A percentile compares a stretch with the other conserved stretches of the same genome.
phyloP scores from a whole-genome alignment of 2,888 invertebrate genomes.

The Xestia sexstrigata region DNA sequence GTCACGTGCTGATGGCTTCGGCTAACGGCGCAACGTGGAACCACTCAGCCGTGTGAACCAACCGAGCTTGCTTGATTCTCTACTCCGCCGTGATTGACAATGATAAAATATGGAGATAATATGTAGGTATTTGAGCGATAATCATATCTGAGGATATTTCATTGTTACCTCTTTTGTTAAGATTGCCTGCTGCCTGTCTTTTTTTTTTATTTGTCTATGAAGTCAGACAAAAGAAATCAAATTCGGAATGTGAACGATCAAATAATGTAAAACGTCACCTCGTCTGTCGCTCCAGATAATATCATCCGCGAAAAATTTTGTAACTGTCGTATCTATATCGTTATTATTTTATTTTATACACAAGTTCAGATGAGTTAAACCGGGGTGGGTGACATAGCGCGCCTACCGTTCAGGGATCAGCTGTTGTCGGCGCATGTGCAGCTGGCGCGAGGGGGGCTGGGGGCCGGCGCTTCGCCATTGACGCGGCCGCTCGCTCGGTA shows the following conservation, averaged over 20 bases:
- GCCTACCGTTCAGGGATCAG: slow-evolving; percentile 82
- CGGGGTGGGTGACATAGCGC: slow-evolving; percentile 72
- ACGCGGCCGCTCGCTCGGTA: slow-evolving; percentile 70
- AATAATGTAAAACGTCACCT: slow-evolving; percentile 67
- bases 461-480: slow-evolving; percentile 75
- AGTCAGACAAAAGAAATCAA: slow-evolving; percentile 43
- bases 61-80: slow-evolving; percentile 4
- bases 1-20: slow-evolving; percentile 32
- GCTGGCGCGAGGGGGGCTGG: slow-evolving; percentile 76
- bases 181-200: neutral
- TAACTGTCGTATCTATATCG: slow-evolving; percentile 58
- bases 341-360: slow-evolving; percentile 65
- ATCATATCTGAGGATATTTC: neutral
- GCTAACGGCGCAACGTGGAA: slow-evolving; percentile 30
- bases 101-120: slow-evolving; percentile 9
- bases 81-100: slow-evolving; percentile 35
- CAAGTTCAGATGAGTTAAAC: slow-evolving; percentile 75
- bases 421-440: slow-evolving; percentile 89
- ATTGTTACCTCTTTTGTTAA: slow-evolving; percentile 29
- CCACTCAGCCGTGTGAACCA: slow-evolving; percentile 27
- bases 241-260: slow-evolving; percentile 54
- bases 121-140: neutral
- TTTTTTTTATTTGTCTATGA: slow-evolving; percentile 21
- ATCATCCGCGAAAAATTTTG: slow-evolving; percentile 67
- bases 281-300: slow-evolving; percentile 55